Base-by-base conservation (phyloP, 2,797 vertebrate species). In the Phrynocephalus vlangalii region DNA sequence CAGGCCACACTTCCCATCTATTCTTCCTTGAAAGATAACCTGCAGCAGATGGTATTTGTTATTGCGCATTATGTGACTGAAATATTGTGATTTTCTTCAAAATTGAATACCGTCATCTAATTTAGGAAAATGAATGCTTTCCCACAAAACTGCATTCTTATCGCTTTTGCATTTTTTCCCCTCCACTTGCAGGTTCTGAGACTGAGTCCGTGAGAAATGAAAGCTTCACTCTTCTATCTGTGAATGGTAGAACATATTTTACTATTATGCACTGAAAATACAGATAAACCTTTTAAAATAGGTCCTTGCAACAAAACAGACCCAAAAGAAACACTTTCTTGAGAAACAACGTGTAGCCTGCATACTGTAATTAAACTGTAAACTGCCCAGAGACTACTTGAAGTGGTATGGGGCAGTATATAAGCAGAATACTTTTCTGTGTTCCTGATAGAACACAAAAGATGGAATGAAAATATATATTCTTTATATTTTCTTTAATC, bases 201-300 rank as follows among this genome's bases (percentile, higher is more conserved):
- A 13, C 71, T 82, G 70, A 50, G 70, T 6, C 71, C 20, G 75
- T 15, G 26, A 22, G 82, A 81, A 86, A 86, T 48, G 79, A 70
- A 63, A 82, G 18, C 60, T 9, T 81, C 56, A 22, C 20, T 24
- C 56, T 48, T 66, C 56, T 68, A 10, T 50, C 79, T 11, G 10
- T n/a, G 56, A n/a, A 79, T 81, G 85, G 85, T 86, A 86, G 52
- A 82, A 28, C 6, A 56, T 38, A 26, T 28, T 6, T 22, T 82
- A 24, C 2, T 6, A n/a, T n/a, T 75, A 81, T 15, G 63, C 63
- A 44, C 72, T 56, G 30, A 15, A 22, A 60, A 38, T 6, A 44
- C 20, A 79, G 1, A 16, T 44, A 38, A 80, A 38, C 6, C 33
- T 73, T 86, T 73, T 80, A 38, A 83, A 30, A 63, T 48, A 63